A percentile compares a stretch with the other conserved stretches of the same genome.
Conservation (phyloP, 2,113 vertebrate species). For the Conger conger region DNA sequence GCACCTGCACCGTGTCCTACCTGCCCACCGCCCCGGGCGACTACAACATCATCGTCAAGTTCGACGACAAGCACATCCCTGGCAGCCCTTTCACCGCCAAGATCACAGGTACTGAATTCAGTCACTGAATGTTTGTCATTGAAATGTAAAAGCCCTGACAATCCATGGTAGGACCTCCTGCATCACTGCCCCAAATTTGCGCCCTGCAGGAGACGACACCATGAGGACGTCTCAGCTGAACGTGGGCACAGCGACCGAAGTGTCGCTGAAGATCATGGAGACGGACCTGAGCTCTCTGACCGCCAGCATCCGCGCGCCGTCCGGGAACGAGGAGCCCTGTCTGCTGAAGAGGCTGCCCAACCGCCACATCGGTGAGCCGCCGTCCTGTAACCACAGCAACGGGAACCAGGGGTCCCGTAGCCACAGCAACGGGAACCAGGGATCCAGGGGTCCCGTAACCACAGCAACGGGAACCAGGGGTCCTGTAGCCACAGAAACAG, state of each 20-base stretch:
- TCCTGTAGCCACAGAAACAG: not conserved
- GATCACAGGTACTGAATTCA: constrained; percentile 79
- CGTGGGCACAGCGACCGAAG: constrained; percentile 88
- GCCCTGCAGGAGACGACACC: constrained; percentile 81
- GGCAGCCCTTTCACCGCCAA: constrained; percentile 95
- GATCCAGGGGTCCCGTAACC: constrained; percentile 89
- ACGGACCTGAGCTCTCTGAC: constrained; percentile 88
- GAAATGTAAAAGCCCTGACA: too few species aligned
- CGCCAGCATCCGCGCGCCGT: constrained; percentile 90
- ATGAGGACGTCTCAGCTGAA: constrained; percentile 93
- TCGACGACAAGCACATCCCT: constrained; percentile 91
- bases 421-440: constrained; percentile 82
- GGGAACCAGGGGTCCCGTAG: not conserved
- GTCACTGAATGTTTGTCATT: too few species aligned
- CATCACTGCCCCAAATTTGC: not conserved
- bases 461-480: constrained; percentile 81
- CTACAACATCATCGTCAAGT: constrained; percentile 95
- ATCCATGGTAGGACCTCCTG: too few species aligned
- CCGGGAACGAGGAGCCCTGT: constrained; percentile 91
- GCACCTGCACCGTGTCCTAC: constrained; percentile 95
- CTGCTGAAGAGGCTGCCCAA: constrained; percentile 91
- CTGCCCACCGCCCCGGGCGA: constrained; percentile 89
- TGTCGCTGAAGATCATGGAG: constrained; percentile 94
- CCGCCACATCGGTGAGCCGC: constrained; percentile 84
- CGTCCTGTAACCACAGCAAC: not conserved